Conservation (phyloP, 1,140 invertebrate genomes). For the Thaumetopoea pityocampa region DNA sequence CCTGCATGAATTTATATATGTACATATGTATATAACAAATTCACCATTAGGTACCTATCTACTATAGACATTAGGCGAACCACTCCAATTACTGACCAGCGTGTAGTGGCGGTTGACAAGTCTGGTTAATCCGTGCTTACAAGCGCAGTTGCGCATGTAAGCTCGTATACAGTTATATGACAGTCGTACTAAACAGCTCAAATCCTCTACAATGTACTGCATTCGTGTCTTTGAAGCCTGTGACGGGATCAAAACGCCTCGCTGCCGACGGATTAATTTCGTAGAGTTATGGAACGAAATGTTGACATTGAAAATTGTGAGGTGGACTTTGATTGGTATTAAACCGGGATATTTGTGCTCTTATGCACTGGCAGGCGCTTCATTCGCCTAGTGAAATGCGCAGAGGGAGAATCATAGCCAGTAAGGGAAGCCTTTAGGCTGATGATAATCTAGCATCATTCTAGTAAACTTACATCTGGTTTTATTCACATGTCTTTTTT, state of each 20-base stretch:
- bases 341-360: no score
- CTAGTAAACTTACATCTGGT: no score
- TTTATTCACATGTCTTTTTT: no score
- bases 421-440: no score
- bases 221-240: constrained; percentile 65
- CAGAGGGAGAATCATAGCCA: no score
- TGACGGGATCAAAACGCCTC: constrained; percentile 61
- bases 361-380: no score
- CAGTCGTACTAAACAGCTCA: constrained; percentile 48
- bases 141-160: constrained; percentile 40
- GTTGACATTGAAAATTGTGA: constrained; percentile 8
- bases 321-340: constrained; percentile 8
- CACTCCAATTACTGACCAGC: constrained; percentile 40
- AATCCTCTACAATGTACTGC: constrained; percentile 45
- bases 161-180: no score
- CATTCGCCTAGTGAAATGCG: no score
- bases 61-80: constrained; percentile 29
- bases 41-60: no score
- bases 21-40: no score
- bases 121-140: constrained; percentile 57
- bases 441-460: no score
- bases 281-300: constrained; percentile 9
- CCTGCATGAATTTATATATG: no score
- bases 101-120: constrained; percentile 51
- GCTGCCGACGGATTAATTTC: constrained; percentile 36